Base-by-base conservation (phyloP, 1,140 invertebrate genomes). In the Protaetia brevitarsis region DNA sequence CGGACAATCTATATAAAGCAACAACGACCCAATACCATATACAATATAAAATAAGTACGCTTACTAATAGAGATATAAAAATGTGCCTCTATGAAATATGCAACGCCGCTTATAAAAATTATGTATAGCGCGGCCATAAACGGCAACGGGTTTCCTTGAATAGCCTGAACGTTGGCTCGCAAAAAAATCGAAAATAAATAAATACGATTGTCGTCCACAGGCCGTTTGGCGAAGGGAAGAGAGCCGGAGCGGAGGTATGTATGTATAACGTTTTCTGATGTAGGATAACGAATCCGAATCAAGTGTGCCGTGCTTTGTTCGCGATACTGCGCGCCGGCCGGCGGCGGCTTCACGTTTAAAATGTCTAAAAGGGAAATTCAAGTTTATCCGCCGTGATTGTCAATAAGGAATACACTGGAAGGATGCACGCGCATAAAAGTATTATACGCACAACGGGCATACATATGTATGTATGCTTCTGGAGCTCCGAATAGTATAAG, bases 221-320 rank as follows among this genome's bases (percentile, higher is more conserved):
- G 31, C 58, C 37, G 64, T 26, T 27, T 59, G 64, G n/a, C n/a
- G n/a, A n/a, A n/a, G n/a, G n/a, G n/a, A n/a, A n/a, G n/a, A n/a
- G n/a, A n/a, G n/a, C n/a, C n/a, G n/a, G n/a, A n/a, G n/a, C n/a
- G n/a, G n/a, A n/a, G n/a, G n/a, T n/a, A n/a, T n/a, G n/a, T n/a
- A n/a, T n/a, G n/a, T n/a, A n/a, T n/a, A n/a, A n/a, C n/a, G n/a
- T n/a, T n/a, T n/a, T n/a, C n/a, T 59, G 64, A 66, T 57, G 58
- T 27, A 61, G 23, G 65, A 66, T 66, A 61, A 66, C 65, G 65
- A 66, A 66, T 66, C 65, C 58, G 59, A 66, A 66, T 36, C 56
- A 66, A 62, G 65, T 29, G 57, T 21, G n/a, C n/a, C n/a, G 31
- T 34, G 57, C 57, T 28, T 59, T 59, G 29, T 59, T 59, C 30